A percentile compares a stretch with the other conserved stretches of the same genome.
phyloP scores from a whole-genome alignment of 2,888 invertebrate genomes.

The Tetragonula carbonaria region DNA sequence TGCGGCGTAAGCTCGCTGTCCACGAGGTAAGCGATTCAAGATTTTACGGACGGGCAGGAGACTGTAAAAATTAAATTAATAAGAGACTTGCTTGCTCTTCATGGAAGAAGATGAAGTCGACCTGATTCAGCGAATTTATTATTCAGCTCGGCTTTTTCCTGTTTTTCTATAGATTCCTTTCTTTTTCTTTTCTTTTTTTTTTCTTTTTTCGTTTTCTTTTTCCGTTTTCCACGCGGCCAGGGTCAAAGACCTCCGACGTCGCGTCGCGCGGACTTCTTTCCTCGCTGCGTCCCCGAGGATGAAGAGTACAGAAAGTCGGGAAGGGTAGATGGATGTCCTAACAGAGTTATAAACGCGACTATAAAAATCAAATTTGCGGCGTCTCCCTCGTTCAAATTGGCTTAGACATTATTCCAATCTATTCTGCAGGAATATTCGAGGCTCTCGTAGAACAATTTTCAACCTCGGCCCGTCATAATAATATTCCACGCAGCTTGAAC shows the following conservation, averaged over 20 bases:
- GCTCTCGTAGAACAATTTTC: conserved; percentile 33
- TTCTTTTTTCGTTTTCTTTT: conserved; percentile 17
- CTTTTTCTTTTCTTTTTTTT: conserved; percentile 17
- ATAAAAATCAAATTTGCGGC: conserved; percentile 76
- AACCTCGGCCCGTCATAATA: neutral
- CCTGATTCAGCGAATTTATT: conserved; percentile 66
- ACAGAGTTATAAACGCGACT: conserved; percentile 76
- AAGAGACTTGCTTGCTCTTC: conserved; percentile 35
- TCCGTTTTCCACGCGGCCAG: neutral
- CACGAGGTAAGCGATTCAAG: conserved; percentile 31
- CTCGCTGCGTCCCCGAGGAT: conserved; percentile 56
- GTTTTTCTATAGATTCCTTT: conserved; percentile 36
- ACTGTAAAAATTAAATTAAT: conserved; percentile 58
- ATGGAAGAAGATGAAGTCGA: conserved; percentile 55
- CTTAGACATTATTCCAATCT: conserved; percentile 74
- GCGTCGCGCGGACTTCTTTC: conserved; percentile 32
- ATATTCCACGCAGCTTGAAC: neutral
- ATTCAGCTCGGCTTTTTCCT: conserved; percentile 33
- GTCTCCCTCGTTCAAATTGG: conserved; percentile 61
- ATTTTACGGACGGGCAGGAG: conserved; percentile 23
- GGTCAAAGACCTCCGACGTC: conserved; percentile 52
- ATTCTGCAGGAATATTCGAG: conserved; percentile 38
- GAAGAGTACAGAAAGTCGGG: conserved; percentile 56
- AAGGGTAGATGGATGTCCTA: conserved; percentile 68
- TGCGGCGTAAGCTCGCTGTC: conserved; percentile 33